Evolutionary conservation across 1,140 invertebrate species (phyloP).

Genomic region (Drosophila insularis): DNA sequence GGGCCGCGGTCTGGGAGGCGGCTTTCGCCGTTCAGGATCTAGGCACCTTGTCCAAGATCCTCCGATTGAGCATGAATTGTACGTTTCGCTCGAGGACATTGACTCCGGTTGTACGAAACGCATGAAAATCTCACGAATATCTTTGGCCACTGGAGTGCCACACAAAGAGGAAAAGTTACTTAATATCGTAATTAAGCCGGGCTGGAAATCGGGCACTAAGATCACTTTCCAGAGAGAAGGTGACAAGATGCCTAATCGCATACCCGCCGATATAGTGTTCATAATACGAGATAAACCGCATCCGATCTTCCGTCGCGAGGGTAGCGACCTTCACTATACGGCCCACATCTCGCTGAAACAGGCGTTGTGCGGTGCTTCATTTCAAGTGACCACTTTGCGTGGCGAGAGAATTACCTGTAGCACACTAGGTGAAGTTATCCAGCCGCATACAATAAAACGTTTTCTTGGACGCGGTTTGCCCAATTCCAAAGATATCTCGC

Average conservation of each 20-base stretch:
- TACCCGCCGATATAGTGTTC: conserved; percentile 97
- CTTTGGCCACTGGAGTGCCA: conserved; percentile 85
- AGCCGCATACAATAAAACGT: conserved; percentile 89
- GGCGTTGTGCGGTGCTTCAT: conserved; percentile 89
- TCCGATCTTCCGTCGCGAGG: conserved; percentile 91
- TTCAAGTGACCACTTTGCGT: conserved; percentile 91
- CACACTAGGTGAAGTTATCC: conserved; percentile 89
- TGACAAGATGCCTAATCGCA: conserved; percentile 91
- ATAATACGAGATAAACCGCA: conserved; percentile 96
- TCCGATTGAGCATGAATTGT: conserved; percentile 93
- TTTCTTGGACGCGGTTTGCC: conserved; percentile 92
- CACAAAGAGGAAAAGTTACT: conserved; percentile 93
- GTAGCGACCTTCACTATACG: conserved; percentile 90
- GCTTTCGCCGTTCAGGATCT: not conserved
- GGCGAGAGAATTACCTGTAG: conserved; percentile 88
- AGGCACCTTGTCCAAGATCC: conserved; percentile 86
- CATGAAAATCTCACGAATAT: conserved; percentile 95
- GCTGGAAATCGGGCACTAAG: conserved; percentile 97
- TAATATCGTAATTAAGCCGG: conserved; percentile 94
- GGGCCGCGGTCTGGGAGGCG: conserved; percentile 69
- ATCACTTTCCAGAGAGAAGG: conserved; percentile 96
- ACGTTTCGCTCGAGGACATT: conserved; percentile 91
- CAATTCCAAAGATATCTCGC: conserved; percentile 89
- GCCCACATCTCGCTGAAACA: conserved; percentile 90
- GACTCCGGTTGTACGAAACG: conserved; percentile 92